These are phyloP conservation scores for Fopius arisanus DNA, from an alignment of 1,140 invertebrate species.

Conservation along the genomic window DNA sequence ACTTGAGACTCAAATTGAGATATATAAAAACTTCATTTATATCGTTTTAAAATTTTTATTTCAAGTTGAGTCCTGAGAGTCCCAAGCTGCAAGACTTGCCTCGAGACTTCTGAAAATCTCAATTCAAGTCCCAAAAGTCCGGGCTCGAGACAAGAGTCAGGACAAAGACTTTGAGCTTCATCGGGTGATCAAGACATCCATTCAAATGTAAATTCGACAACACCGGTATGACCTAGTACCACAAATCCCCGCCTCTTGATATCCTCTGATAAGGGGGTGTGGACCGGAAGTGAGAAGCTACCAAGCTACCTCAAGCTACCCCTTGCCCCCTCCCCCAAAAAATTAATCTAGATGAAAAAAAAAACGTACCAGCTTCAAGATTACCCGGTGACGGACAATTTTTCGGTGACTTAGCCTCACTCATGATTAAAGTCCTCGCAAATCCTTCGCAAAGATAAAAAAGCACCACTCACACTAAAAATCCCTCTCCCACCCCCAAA, in stretches of 20 bases:
- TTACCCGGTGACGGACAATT: conserved; percentile 44
- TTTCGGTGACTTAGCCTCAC: conserved; percentile 44
- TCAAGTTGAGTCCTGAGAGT: too few species aligned
- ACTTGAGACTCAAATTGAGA: too few species aligned
- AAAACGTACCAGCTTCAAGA: conserved; percentile 47
- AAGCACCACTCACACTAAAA: not conserved
- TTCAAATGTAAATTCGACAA: too few species aligned
- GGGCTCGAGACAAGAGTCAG: not conserved
- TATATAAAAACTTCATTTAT: too few species aligned
- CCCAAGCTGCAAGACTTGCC: too few species aligned
- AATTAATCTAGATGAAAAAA: not conserved
- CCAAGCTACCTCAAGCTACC: not conserved
- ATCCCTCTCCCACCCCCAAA: not conserved
- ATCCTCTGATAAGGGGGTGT: not conserved
- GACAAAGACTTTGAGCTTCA: not conserved
- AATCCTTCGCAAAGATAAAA: not conserved
- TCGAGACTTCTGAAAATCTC: too few species aligned
- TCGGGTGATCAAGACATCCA: too few species aligned
- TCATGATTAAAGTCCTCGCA: conserved; percentile 38
- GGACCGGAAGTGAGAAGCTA: not conserved
- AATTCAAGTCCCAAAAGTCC: too few species aligned
- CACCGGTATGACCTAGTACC: too few species aligned
- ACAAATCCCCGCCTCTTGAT: not conserved
- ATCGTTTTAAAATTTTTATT: too few species aligned
- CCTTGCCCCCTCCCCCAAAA: not conserved